Conservation (phyloP, 2,888 invertebrate genomes). For the Idaea dimidiata region DNA sequence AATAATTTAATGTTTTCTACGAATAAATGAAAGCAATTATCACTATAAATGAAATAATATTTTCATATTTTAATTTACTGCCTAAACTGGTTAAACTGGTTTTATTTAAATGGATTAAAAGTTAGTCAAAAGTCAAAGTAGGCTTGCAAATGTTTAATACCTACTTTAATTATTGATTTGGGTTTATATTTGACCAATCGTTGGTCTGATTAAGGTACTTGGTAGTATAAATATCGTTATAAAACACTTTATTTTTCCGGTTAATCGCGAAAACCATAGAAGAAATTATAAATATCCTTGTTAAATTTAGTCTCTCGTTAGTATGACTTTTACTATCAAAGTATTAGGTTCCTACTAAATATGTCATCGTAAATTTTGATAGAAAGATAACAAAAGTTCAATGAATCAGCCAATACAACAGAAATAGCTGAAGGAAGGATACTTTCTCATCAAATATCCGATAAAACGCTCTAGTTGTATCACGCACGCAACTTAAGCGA, state of each 20-base stretch:
- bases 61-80: neutral
- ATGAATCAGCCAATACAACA: constrained; percentile 16
- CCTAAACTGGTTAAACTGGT: neutral
- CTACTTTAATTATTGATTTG: no score
- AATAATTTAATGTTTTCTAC: neutral
- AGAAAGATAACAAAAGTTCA: constrained; percentile 24
- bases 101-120: no score
- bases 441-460: constrained; percentile 37
- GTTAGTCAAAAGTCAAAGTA: no score
- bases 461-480: constrained; percentile 59
- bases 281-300: no score
- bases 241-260: no score
- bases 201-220: no score
- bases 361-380: neutral
- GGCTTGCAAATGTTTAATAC: no score
- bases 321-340: no score
- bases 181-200: neutral
- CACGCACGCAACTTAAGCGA: constrained; percentile 53
- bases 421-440: constrained; percentile 28
- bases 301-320: no score
- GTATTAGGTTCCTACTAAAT: no score
- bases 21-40: neutral
- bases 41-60: neutral
- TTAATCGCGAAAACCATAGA: no score
- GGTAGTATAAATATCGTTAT: no score